Evolutionary conservation across 37 sponge, comb jelly and placozoan species (phyloP).

Genomic region (Bolinopsis microptera): DNA sequence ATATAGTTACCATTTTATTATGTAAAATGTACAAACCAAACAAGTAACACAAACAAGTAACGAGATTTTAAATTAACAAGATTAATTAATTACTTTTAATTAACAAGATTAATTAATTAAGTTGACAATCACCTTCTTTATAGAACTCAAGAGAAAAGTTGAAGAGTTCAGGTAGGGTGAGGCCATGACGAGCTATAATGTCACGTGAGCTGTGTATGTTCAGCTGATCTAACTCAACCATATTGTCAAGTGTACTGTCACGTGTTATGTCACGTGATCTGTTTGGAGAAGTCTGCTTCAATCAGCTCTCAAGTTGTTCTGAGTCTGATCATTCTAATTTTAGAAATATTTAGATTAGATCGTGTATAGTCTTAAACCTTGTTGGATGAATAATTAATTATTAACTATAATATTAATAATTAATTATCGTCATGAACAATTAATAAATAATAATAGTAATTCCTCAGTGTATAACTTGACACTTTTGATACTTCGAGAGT

Average conservation of each 20-base stretch:
- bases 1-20: too few relatives aligned
- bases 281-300: not conserved
- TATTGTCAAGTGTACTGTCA: not conserved
- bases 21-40: too few relatives aligned
- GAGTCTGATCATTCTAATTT: not conserved
- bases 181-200: slow-evolving; percentile 57
- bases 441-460: too few relatives aligned
- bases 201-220: slow-evolving; percentile 52
- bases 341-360: too few relatives aligned
- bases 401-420: too few relatives aligned
- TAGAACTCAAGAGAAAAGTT: slow-evolving; percentile 48
- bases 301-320: not conserved
- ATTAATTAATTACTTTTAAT: not conserved
- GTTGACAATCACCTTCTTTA: slow-evolving; percentile 25
- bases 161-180: slow-evolving; percentile 38
- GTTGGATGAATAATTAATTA: too few relatives aligned
- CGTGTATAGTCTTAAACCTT: too few relatives aligned
- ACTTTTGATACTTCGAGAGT: too few relatives aligned
- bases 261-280: not conserved
- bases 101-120: not conserved
- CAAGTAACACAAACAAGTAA: not conserved
- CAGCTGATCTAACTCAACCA: slow-evolving; percentile 55
- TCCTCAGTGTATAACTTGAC: too few relatives aligned
- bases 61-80: too few relatives aligned
- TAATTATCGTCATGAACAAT: too few relatives aligned